Base-by-base conservation (phyloP, 2,888 invertebrate genomes). In the Atethmia centrago region DNA sequence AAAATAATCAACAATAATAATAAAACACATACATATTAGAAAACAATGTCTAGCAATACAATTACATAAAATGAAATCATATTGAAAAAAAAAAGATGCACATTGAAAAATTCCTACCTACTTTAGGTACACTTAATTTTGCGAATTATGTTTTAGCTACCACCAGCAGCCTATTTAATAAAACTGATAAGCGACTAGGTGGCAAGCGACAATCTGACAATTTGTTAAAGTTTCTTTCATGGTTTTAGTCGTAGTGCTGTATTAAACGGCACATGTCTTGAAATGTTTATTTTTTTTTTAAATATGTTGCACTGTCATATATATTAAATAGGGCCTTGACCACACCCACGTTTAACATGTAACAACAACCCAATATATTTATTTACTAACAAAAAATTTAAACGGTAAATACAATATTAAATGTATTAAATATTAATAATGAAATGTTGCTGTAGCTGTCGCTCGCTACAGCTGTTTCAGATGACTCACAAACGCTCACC, bases 381-480 rank as follows among this genome's bases (percentile, higher is more conserved):
- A n/a, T n/a, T n/a, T n/a, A n/a, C n/a, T n/a, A n/a, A n/a, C n/a
- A n/a, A n/a, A n/a, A n/a, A n/a, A n/a, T n/a, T n/a, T n/a, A n/a
- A n/a, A n/a, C n/a, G n/a, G n/a, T n/a, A n/a, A n/a, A n/a, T n/a
- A n/a, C n/a, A n/a, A n/a, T n/a, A n/a, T n/a, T n/a, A n/a, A n/a
- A 36, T 21, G 21, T 21, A 36, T n/a, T 3, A 36, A 16, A 9
- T 40, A 40, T 3, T 9, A 8, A n/a, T 25, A 53, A 71, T 16
- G 0, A 10, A 21, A 51, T 47, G 0, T 68, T 3, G 66, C 85
- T 92, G 88, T 89, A 96, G 96, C 96, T 96, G 95, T 95, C 96
- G 93, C 93, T 96, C 90, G 95, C 95, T 92, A 94, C 96, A 96
- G 96, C 96, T 95, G 94, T 92, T 92, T 92, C 95, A 92, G 94